Evolutionary conservation across 2,113 vertebrate species (phyloP), one percentile per base, ranked within the genome.

Genomic region (Sylvietta virens): DNA sequence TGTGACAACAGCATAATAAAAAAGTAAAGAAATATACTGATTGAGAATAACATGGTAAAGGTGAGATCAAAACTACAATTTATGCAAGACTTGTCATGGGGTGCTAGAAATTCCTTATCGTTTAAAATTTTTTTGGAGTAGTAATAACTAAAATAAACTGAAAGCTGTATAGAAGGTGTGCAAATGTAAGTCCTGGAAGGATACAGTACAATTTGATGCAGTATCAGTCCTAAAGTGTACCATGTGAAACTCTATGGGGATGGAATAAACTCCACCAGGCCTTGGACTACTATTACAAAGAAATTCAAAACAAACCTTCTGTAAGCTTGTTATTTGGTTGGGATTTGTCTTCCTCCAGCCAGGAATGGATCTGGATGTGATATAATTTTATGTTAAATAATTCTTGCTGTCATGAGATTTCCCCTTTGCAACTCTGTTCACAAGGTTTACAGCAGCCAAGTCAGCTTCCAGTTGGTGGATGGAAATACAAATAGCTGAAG

Each of bases 381-480:
- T 20, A 39, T 2, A 56, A 37, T 0, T 2, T 47, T 69, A 78
- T 6, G 4, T 22, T n/a, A 73, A 78, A 27, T 53, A 84, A 65
- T 30, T 60, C 24, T 72, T 77, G 58, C 18, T 44, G 16, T 61
- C 8, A 31, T 1, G 33, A 85, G 33, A 57, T 53, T 74, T 81
- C 11, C 16, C 37, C 11, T 84, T 28, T 0, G 0, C 50, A 53
- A 15, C 39, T 39, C 2, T 3, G 28, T 10, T 58, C 26, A 31
- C 2, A 24, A 78, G 44, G 31, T 60, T 30, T 51, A 56, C 23
- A 92, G 67, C 16, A 62, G 11, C 26, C 47, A 61, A 53, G 23
- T 47, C 56, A 53, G 15, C 47, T 88, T 85, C 47, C 56, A 74
- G 1, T 5, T 20, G 28, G 22, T 35, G 33, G 23, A 51, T 42